Conservation (phyloP, 2,113 vertebrate species). For the Boulengeromyrus knoepffleri region DNA sequence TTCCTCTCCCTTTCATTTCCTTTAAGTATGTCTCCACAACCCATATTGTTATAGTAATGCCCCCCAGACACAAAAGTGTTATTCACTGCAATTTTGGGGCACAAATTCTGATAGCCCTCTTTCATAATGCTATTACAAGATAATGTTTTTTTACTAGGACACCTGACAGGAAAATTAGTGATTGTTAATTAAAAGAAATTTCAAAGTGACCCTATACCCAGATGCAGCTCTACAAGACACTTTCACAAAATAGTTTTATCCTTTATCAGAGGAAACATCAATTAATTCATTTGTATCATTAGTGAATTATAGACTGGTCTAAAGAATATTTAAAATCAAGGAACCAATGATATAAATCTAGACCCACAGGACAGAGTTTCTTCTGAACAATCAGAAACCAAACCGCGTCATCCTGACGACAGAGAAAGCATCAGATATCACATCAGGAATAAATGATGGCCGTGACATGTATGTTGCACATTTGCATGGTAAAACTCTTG, state of each 20-base stretch:
- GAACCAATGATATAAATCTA: background rate
- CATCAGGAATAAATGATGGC: background rate
- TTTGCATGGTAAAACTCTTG: background rate
- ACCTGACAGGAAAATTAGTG: background rate
- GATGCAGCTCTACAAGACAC: background rate
- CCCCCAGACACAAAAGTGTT: background rate
- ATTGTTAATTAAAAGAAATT: background rate
- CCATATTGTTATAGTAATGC: background rate
- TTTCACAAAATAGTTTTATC: background rate
- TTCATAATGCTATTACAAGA: background rate
- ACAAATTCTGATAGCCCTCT: background rate
- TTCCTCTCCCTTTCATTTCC: background rate
- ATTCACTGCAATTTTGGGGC: background rate
- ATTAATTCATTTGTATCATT: background rate
- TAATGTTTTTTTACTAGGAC: background rate
- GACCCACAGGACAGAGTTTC: background rate
- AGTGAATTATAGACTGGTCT: background rate
- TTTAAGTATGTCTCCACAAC: background rate
- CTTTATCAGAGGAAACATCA: background rate
- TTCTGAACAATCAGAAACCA: background rate
- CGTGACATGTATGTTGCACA: background rate
- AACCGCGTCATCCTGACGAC: background rate
- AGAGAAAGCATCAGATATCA: background rate
- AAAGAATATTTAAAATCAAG: background rate
- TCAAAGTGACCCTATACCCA: background rate